Base-by-base conservation (phyloP, 1,140 invertebrate species). In the Camponotus vicinus region DNA sequence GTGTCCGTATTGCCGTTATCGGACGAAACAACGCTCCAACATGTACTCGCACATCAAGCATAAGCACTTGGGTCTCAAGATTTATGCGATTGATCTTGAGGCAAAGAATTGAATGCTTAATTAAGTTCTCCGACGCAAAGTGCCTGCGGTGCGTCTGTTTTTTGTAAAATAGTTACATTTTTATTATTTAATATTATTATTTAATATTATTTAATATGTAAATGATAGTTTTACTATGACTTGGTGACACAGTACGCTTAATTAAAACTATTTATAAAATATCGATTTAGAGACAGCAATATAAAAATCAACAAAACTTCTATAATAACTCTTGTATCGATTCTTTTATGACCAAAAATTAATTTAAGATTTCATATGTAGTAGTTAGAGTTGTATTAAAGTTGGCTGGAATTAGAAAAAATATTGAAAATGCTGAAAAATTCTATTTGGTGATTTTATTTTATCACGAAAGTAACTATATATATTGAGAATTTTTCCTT, bases 1-100 rank as follows among this genome's bases (percentile, higher is more conserved):
- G 85, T 97, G 97, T 90, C 94, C 94, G 18, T 94, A 96, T 87
- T 97, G 96, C 73, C 91, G 94, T 11, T 96, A 96, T 82, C 93
- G 95, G 52, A 95, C 95, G 11, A 95, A 96, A 78, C 95, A 95
- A 61, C 96, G 96, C 45, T 95, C 94, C n/a, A 96, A 96, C 86
- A 95, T 96, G 27, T 95, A 94, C 34, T 92, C 92, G 6, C 96
- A 97, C 88, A 90, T 96, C 0, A 89, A 86, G 63, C 90, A 91
- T 69, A 93, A 77, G 55, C 92, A 93, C 67, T 67, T 37, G 0
- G 92, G 89, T 4, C 63, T 67, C 1, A 77, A 85, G 2, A 88
- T 93, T 32, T 93, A 90, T 37, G 89, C 87, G 0, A 76, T 93
- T 4, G 86, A 92, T 59, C 69, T 91, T 8, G 80, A 85, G 27